Evolutionary conservation across 2,113 vertebrate genomes (phyloP).

Genomic region (Cinclus mexicanus): DNA sequence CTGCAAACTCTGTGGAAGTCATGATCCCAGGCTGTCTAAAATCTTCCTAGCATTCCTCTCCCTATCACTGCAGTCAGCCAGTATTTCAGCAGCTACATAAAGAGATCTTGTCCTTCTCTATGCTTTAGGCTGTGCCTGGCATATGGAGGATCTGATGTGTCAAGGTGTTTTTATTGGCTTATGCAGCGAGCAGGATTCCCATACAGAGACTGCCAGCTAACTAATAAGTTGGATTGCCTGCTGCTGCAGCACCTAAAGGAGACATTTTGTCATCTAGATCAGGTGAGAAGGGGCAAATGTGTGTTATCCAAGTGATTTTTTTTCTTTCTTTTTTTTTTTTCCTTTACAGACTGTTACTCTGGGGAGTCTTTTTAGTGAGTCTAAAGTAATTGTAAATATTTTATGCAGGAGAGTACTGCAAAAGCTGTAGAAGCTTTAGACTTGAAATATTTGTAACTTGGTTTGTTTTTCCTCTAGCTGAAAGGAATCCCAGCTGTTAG

Average conservation of each 20-base stretch:
- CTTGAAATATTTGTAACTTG: not conserved
- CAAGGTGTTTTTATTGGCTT: constrained; percentile 94
- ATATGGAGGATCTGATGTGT: constrained; percentile 94
- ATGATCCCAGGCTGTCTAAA: not conserved
- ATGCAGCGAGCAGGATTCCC: constrained; percentile 96
- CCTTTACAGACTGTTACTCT: not conserved
- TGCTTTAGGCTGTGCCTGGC: constrained; percentile 87
- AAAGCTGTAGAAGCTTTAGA: not conserved
- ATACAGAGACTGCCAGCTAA: constrained; percentile 92
- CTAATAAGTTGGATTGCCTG: constrained; percentile 87
- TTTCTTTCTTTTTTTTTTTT: not conserved
- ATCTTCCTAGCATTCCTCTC: not conserved
- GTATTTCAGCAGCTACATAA: not conserved
- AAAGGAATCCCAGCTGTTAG: not conserved
- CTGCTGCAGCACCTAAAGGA: constrained; percentile 95
- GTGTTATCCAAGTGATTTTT: not conserved
- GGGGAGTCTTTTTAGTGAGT: not conserved
- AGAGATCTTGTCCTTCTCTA: not conserved
- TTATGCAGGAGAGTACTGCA: not conserved
- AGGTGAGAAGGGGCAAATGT: constrained; percentile 74
- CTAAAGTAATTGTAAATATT: not conserved
- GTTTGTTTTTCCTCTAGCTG: not conserved
- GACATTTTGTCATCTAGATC: constrained; percentile 93
- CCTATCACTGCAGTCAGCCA: not conserved
- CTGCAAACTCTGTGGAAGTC: not conserved